Evolutionary conservation across 2,888 invertebrate genomes (phyloP).

Genomic region (Anarsia innoxiella): DNA sequence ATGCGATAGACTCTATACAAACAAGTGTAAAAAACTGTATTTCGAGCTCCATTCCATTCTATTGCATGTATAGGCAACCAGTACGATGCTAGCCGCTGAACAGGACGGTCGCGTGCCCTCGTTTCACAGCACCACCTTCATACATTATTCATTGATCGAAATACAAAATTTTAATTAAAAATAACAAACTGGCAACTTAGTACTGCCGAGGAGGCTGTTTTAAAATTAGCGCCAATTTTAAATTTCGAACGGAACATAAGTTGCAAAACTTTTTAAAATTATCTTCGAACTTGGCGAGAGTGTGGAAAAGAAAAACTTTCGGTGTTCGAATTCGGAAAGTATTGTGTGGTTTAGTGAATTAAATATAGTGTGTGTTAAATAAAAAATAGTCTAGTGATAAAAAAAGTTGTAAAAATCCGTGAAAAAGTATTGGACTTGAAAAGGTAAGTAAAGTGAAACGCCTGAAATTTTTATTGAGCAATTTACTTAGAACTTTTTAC

Average conservation of each 20-base stretch:
- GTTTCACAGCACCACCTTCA: conserved; percentile 5
- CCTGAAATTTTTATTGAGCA: conserved; percentile 7
- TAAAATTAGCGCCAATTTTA: conserved; percentile 5
- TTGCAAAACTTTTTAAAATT: conserved; percentile 9
- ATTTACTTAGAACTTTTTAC: conserved; percentile 7
- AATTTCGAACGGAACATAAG: conserved; percentile 8
- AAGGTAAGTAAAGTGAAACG: conserved; percentile 7
- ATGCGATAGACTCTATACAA: no score
- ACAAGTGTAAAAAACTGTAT: conserved; percentile 7
- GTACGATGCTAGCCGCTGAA: conserved; percentile 9
- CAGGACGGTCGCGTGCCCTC: conserved; percentile 12
- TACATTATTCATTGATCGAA: conserved; percentile 16
- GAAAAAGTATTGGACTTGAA: conserved; percentile 1
- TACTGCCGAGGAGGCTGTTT: conserved; percentile 8
- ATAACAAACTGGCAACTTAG: conserved; percentile 11
- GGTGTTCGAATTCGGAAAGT: no score
- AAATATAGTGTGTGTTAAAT: no score
- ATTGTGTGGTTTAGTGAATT: no score
- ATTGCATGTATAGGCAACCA: conserved; percentile 9
- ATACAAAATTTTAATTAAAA: conserved; percentile 12
- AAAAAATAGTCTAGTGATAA: no score
- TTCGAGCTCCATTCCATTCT: conserved; percentile 3
- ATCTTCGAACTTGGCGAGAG: no score
- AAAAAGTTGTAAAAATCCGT: no score
- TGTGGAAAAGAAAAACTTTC: no score